Base-by-base conservation (phyloP, 2,113 vertebrate species). In the Rhynchomys soricoides region DNA sequence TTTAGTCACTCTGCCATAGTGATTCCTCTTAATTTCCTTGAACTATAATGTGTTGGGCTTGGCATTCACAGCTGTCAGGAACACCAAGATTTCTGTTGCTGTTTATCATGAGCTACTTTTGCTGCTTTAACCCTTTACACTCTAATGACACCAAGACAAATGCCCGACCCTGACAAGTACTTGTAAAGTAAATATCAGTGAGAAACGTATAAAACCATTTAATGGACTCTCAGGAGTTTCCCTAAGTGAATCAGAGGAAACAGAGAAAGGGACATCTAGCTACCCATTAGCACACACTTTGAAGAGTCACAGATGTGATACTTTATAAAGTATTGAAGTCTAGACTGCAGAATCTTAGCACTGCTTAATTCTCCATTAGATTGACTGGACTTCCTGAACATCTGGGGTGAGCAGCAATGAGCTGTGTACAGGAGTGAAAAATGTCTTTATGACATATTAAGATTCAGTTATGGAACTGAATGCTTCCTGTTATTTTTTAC, bases 331-430 rank as follows among this genome's bases (percentile, higher is more conserved):
- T 78, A 99, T 83, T 74, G 50, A 96, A 98, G 98, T 98, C 98
- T 98, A 99, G 98, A 99, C 98, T 98, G 82, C 74, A 93, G 98
- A 98, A 98, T 98, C 97, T 97, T 95, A 97, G 90, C 96, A 97
- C 96, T 93, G 87, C 89, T 98, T 98, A 96, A 98, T 99, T 98
- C 98, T 98, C 98, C 98, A 92, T 92, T 98, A 98, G 98, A 98
- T 95, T 96, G 98, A 68, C 97, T 91, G 95, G 96, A 98, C 97
- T 96, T 98, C 98, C 98, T 97, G 98, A 98, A 97, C 96, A 97
- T 98, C 97, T 97, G 91, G 86, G 96, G 95, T 96, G 90, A 92
- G 95, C 81, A 98, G 94, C 70, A 93, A 34, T 70, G 81, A 93
- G 96, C 98, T 97, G 73, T 96, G 91, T 85, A 97, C 4, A 29